Evolutionary conservation across 2,113 vertebrate genomes (phyloP).

Genomic region (Noctilio leporinus): DNA sequence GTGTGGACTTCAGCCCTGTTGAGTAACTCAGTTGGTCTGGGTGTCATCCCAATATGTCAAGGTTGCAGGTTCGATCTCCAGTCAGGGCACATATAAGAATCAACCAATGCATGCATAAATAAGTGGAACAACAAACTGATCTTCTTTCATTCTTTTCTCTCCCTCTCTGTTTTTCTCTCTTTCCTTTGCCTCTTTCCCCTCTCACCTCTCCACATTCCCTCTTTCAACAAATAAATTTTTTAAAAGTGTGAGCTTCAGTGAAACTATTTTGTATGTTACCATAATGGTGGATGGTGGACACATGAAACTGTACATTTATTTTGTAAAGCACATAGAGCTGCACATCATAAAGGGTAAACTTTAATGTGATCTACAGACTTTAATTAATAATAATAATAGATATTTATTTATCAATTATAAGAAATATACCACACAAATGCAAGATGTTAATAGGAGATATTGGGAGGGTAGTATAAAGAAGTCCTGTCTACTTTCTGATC

Average conservation of each 20-base stretch:
- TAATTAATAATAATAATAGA: not conserved
- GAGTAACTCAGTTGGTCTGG: no score
- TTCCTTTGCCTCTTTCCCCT: no score
- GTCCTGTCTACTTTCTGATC: not conserved
- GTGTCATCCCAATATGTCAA: no score
- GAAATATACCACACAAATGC: not conserved
- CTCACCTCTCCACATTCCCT: no score
- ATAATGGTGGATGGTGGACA: not conserved
- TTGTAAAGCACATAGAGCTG: not conserved
- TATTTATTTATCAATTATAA: not conserved
- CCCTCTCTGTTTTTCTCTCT: no score
- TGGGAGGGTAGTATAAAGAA: not conserved
- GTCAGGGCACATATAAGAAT: no score
- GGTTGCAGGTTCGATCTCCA: no score
- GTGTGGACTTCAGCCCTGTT: no score
- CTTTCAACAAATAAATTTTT: no score
- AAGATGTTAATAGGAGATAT: not conserved
- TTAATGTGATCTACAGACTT: not conserved
- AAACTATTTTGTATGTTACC: not conserved
- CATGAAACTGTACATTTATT: not conserved
- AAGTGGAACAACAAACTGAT: no score
- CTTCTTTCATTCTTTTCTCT: no score
- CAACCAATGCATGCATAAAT: no score
- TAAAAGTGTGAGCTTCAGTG: not conserved
- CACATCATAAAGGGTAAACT: not conserved